Evolutionary conservation across 92 coral and sea anemone genomes (phyloP), one percentile per base, ranked within the genome.

Genomic region (Epizoanthus fatuus): DNA sequence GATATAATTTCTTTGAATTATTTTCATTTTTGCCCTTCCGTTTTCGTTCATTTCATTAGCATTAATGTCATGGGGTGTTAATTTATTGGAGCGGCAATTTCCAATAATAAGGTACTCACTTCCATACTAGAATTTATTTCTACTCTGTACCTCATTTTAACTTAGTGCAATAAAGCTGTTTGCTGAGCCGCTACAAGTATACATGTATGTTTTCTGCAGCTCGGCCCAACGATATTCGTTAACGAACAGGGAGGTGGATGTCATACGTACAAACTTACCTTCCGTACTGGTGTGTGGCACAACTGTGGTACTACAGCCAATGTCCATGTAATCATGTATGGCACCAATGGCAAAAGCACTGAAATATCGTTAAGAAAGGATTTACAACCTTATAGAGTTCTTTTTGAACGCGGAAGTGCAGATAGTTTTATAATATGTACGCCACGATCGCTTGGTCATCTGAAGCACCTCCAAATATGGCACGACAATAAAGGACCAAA

Each of bases 401-500:
- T 81, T 17, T 88, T 88, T 38, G 51, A 63, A 49, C 75, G 91
- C 13, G 91, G 87, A 19, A 81, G 69, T 67, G 54, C 69, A 8
- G 91, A 88, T 49, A 69, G 60, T 22, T 88, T 88, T 57, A 79
- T 74, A 51, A 40, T 74, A 0, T 65, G 29, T 13, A 59, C 64
- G 25, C 59, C 47, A 7, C 56, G 57, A 25, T 38, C 51, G 6
- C 72, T 88, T 20, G 91, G 91, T 14, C 45, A 16, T 1, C 62
- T 88, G 58, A 58, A 54, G 1, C 69, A 51, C 1, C 53, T 88
- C 55, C 69, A 79, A 14, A 65, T 88, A 15, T 74, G 91, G 14
- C 91, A 88, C n/a, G 91, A 88, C 15, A 82, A 65, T 64, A 25
- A 25, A 1, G 91, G 91, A 16, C 38, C 52, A 35, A 88, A 49